Evolutionary conservation across 1,140 invertebrate genomes (phyloP), one percentile per base, ranked within the genome.

Genomic region (Drosophila triauraria): DNA sequence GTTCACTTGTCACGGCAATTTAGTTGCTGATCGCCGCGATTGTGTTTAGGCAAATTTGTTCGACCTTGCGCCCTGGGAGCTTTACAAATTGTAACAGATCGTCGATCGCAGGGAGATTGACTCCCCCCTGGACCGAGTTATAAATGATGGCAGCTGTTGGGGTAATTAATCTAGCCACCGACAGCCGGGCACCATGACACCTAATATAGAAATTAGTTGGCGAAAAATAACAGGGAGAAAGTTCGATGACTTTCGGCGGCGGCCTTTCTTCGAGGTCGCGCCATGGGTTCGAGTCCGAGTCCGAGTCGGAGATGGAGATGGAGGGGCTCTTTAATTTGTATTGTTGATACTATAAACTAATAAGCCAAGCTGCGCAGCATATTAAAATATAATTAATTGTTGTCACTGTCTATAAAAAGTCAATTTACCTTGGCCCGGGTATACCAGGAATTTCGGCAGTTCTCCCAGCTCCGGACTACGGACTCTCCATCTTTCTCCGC

Each of bases 341-440:
- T 85, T 90, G 85, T 88, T 88, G 85, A 88, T 83, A 88, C 85
- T 79, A 85, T 86, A 82, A 91, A 91, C 85, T 88, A 90, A 90
- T 91, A 90, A 88, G 84, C 84, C 79, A 56, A 67, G 84, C 54
- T 76, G 72, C 72, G 74, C 75, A 69, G 82, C 85, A 90, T 90
- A 88, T 88, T 90, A 90, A 88, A 85, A 90, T 82, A 88, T 88
- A 88, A 88, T 88, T 88, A 90, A 88, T 88, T 90, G 85, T 90
- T 88, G 80, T 90, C 84, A 88, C 84, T 84, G 85, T 90, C 85
- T 90, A 88, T 88, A 74, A 90, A 88, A 88, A 90, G 85, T 90
- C 84, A 83, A 88, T 88, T 88, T 90, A 80, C 82, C 44, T 71
- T 44, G 32, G 32, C 38, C 10, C 32, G 53, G 27, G 47, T 50